Conservation (phyloP, 1,140 invertebrate species). For the Patella vulgata region DNA sequence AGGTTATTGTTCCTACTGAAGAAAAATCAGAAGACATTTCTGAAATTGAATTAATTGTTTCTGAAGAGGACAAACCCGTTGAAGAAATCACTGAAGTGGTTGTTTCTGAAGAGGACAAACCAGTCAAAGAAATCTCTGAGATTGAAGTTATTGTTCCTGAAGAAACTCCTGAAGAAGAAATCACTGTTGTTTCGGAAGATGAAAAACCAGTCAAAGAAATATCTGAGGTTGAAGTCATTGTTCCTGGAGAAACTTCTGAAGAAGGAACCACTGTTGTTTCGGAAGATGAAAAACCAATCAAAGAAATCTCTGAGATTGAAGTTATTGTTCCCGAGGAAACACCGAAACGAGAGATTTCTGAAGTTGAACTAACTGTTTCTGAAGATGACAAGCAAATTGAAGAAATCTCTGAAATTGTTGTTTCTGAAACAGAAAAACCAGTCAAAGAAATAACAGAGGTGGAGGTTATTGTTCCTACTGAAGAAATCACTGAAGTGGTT, state of each 20-base stretch:
- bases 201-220: slow-evolving; percentile 6
- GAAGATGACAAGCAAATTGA: slow-evolving; percentile 32
- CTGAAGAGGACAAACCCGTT: too few relatives aligned
- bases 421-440: slow-evolving; percentile 28
- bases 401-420: slow-evolving; percentile 35
- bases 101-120: slow-evolving; percentile 19
- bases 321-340: neutral
- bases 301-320: slow-evolving; percentile 14
- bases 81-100: slow-evolving; percentile 8
- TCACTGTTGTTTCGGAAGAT: neutral
- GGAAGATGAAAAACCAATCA: slow-evolving; percentile 1
- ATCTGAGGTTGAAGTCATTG: slow-evolving; percentile 11
- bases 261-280: slow-evolving; percentile 19
- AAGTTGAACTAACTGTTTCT: slow-evolving; percentile 7
- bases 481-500: too few relatives aligned
- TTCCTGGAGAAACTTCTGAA: too few relatives aligned
- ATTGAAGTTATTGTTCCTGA: slow-evolving; percentile 16
- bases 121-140: slow-evolving; percentile 2
- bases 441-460: slow-evolving; percentile 32
- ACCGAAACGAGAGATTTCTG: slow-evolving; percentile 2
- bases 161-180: slow-evolving; percentile 12
- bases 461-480: neutral
- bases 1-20: slow-evolving; percentile 24
- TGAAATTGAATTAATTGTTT: too few relatives aligned
- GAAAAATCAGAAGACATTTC: too few relatives aligned